Percentiles rank a stretch among this genome's conserved stretches.
Evolutionary conservation across 2,888 invertebrate genomes (phyloP).

Genomic region (Scrobipalpa costella): DNA sequence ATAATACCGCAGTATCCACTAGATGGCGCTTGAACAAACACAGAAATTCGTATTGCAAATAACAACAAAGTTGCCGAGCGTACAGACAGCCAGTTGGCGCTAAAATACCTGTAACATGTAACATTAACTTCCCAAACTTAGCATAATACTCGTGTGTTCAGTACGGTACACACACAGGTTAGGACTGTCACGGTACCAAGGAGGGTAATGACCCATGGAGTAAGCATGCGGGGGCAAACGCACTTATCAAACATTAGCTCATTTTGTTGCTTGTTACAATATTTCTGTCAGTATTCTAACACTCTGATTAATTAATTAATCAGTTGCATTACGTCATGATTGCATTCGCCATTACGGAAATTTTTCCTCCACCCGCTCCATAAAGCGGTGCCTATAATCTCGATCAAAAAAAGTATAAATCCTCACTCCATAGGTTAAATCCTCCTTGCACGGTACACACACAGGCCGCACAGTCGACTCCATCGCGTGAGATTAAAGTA

Average conservation of each 20-base stretch:
- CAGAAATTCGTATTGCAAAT: not conserved
- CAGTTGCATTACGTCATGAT: too few species aligned
- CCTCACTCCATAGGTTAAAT: too few species aligned
- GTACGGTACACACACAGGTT: constrained; percentile 35
- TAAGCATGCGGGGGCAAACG: too few species aligned
- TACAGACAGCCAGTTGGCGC: constrained; percentile 16
- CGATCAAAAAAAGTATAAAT: too few species aligned
- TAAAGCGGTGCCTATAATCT: too few species aligned
- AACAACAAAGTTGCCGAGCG: constrained; percentile 3
- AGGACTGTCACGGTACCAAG: constrained; percentile 10
- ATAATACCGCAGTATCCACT: not conserved
- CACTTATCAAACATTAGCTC: too few species aligned
- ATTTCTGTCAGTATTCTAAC: too few species aligned
- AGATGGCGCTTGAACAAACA: not conserved
- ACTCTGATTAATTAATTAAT: too few species aligned
- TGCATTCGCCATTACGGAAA: too few species aligned
- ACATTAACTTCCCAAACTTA: constrained; percentile 20
- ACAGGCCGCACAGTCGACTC: constrained; percentile 47
- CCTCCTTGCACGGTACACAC: constrained; percentile 36
- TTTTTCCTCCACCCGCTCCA: too few species aligned
- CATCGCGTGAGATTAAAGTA: constrained; percentile 70
- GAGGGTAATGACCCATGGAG: too few species aligned
- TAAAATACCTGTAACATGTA: constrained; percentile 20
- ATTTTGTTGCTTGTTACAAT: too few species aligned
- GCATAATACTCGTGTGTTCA: constrained; percentile 16